phyloP scores from a whole-genome alignment of 2,888 invertebrate species.

The Drosophila pegasa region DNA sequence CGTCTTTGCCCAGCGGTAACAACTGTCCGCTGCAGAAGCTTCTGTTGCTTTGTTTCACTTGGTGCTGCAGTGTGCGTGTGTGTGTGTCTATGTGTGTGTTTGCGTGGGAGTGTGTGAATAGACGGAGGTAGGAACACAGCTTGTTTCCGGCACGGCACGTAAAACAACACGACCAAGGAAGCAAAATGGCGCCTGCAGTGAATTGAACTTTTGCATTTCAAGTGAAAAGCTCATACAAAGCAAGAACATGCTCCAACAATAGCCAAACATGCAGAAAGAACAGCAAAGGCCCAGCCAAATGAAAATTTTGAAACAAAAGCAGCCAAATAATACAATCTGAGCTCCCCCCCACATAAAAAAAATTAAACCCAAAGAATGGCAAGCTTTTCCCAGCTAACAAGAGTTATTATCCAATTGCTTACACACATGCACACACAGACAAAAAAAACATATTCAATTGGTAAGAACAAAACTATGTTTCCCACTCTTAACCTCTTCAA shows the following conservation, averaged over 20 bases:
- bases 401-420: slow-evolving; percentile 28
- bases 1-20: slow-evolving; percentile 78
- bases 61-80: slow-evolving; percentile 6
- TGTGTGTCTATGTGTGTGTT: slow-evolving; percentile 2
- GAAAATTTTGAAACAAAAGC: slow-evolving; percentile 67
- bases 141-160: slow-evolving; percentile 67
- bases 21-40: slow-evolving; percentile 70
- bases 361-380: not conserved
- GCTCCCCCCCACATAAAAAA: not conserved
- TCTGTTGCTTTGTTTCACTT: slow-evolving; percentile 69
- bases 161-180: slow-evolving; percentile 72
- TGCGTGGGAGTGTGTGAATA: slow-evolving; percentile 17
- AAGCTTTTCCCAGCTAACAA: slow-evolving; percentile 22
- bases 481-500: not conserved
- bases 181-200: slow-evolving; percentile 74
- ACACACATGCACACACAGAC: not conserved
- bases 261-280: slow-evolving; percentile 18
- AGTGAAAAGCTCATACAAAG: slow-evolving; percentile 69
- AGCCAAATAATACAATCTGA: slow-evolving; percentile 44
- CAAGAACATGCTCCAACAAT: slow-evolving; percentile 54
- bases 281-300: slow-evolving; percentile 37
- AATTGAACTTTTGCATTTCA: slow-evolving; percentile 80
- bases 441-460: not conserved
- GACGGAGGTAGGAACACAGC: slow-evolving; percentile 39
- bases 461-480: not conserved